Conservation (phyloP, 2,797 vertebrate genomes). For the Galago senegalensis region DNA sequence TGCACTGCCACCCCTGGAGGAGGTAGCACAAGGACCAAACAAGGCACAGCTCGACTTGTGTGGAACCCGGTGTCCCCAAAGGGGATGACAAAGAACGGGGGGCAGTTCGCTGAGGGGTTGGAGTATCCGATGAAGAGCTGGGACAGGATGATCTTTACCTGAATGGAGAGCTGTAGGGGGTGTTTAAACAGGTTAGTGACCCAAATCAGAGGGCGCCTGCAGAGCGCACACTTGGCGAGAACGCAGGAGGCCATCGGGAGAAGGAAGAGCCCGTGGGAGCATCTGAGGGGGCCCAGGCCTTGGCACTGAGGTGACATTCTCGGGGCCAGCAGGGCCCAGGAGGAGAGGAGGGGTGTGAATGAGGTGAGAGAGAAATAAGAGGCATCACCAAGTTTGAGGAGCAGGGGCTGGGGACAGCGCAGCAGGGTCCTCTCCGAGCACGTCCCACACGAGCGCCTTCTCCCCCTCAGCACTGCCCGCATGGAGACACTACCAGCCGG, state of each 20-base stretch:
- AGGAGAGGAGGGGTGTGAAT: no score
- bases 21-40: rapidly evolving
- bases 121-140: no score
- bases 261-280: not conserved
- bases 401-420: rapidly evolving
- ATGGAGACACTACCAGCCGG: rapidly evolving
- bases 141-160: not conserved
- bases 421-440: rapidly evolving
- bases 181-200: not conserved
- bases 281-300: not conserved
- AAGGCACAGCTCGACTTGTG: rapidly evolving
- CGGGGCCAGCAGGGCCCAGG: rapidly evolving
- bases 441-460: rapidly evolving
- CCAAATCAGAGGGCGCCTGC: not conserved
- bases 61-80: rapidly evolving
- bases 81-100: no score
- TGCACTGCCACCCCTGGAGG: rapidly evolving
- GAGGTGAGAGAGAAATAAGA: not conserved
- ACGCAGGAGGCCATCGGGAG: rapidly evolving
- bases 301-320: rapidly evolving
- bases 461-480: no score
- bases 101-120: not conserved
- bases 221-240: not conserved
- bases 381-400: rapidly evolving
- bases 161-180: rapidly evolving